Evolutionary conservation across 2,113 vertebrate species (phyloP), one percentile per base, ranked within the genome.

Genomic region (Desmodus rotundus): DNA sequence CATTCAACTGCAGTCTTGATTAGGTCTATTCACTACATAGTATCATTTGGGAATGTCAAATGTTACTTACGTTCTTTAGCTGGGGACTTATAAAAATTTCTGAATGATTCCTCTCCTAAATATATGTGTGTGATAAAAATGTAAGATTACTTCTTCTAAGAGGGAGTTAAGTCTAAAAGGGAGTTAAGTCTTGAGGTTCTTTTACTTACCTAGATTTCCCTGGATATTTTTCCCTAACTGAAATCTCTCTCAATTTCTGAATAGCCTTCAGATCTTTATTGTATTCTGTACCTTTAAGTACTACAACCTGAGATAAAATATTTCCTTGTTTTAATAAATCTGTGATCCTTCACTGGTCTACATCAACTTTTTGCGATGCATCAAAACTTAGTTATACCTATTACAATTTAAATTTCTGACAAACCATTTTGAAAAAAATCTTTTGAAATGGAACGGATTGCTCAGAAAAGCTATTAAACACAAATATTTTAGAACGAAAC

Each of bases 401-500:
- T 33, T 65, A 81, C 4, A 36, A 67, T 58, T 94, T 96, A 91
- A 96, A 96, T 87, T 85, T 95, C 81, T 92, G 20, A 96, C 86
- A 94, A 52, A 12, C 10, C 28, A 77, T 81, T 36, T 50, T 68
- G 24, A 77, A 91, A 96, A 58, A 87, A 74, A 54, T 54, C 90
- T 61, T 77, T 68, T 61, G 54, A 94, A 97, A 84, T 2, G 93
- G n/a, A 95, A 86, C 31, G 87, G 24, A 93, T 58, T 85, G 33
- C 77, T 93, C 52, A 73, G 36, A 93, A 98, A 96, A 93, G 33
- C 47, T 89, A 89, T 77, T 93, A 77, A 95, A 89, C 74, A 84
- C 38, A 96, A 83, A 81, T 73, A 91, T 85, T 91, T 80, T 85
- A 85, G 7, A 89, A 81, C 26, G 93, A 95, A 93, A 89, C 86